Conservation (phyloP, 2,113 vertebrate species). For the Theristicus caerulescens region DNA sequence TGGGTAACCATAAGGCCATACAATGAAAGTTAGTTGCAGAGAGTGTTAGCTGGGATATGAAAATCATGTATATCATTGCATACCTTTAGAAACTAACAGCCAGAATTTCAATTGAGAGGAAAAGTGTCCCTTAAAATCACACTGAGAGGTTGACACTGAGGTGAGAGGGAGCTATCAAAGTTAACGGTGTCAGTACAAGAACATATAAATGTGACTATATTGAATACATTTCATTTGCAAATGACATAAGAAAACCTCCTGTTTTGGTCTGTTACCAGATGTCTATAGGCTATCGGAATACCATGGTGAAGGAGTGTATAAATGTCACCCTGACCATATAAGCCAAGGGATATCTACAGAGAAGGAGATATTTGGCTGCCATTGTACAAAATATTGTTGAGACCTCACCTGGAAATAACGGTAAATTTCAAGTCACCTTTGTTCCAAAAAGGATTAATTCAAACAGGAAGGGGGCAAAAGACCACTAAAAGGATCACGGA, state of each 20-base stretch:
- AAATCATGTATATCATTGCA: neutral
- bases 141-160: neutral
- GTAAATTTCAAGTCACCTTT: neutral
- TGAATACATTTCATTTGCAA: neutral
- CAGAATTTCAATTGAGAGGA: neutral
- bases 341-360: neutral
- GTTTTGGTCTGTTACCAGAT: neutral
- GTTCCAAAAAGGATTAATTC: neutral
- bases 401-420: neutral
- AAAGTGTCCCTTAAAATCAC: neutral
- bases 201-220: neutral
- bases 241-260: neutral
- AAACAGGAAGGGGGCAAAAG: neutral
- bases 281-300: neutral
- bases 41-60: neutral
- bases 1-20: neutral
- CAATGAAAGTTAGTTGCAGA: neutral
- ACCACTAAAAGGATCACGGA: neutral
- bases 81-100: neutral
- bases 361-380: neutral
- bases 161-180: neutral
- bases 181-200: neutral
- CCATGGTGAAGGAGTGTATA: accelerated
- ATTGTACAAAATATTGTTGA: neutral
- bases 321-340: neutral